These are phyloP conservation scores for Patella pellucida DNA, from an alignment of 2,888 invertebrate species.

Conservation along the genomic window DNA sequence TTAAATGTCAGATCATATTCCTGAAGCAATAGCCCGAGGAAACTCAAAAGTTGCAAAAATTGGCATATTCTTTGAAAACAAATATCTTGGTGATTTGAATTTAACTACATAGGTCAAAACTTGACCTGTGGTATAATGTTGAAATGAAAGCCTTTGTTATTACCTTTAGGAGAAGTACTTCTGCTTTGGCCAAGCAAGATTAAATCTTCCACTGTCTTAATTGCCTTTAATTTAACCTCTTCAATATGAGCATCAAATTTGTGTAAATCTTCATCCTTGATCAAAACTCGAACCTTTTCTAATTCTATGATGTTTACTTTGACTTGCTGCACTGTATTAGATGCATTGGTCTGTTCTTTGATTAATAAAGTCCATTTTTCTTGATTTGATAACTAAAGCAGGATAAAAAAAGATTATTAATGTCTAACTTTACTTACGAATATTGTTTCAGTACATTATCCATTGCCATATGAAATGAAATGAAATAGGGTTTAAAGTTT, in stretches of 20 bases:
- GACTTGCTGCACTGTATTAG: conserved; percentile 65
- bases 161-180: not conserved
- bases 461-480: too few species aligned
- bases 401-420: not conserved
- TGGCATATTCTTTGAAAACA: too few species aligned
- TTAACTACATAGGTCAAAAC: too few species aligned
- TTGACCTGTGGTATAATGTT: too few species aligned
- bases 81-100: too few species aligned
- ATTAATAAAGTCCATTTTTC: conserved; percentile 56
- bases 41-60: too few species aligned
- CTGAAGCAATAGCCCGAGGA: too few species aligned
- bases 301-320: conserved; percentile 62
- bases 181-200: not conserved
- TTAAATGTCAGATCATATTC: too few species aligned
- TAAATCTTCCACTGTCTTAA: conserved; percentile 51
- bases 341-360: conserved; percentile 63
- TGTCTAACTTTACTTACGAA: too few species aligned
- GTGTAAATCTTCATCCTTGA: conserved; percentile 50
- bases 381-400: conserved; percentile 44
- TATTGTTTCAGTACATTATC: too few species aligned
- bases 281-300: conserved; percentile 55
- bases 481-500: too few species aligned
- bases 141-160: too few species aligned
- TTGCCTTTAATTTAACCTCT: conserved; percentile 50
- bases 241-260: conserved; percentile 55